Percentiles rank a stretch among this genome's conserved stretches.
Conservation (phyloP, 2,797 vertebrate species). For the Cuniculus paca region DNA sequence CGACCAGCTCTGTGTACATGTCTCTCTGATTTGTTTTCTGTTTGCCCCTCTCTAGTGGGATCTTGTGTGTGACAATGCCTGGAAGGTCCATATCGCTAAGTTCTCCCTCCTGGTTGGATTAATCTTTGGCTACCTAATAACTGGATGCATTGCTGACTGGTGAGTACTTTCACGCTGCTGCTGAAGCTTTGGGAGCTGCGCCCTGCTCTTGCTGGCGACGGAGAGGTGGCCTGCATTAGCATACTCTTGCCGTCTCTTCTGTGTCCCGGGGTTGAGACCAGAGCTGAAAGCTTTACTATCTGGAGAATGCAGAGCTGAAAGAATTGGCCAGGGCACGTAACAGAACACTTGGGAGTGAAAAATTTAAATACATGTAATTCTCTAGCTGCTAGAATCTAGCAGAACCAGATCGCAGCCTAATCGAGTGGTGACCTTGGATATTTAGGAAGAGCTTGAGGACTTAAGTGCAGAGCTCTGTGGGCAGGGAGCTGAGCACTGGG, state of each 20-base stretch:
- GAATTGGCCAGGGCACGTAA: background rate
- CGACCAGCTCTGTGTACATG: background rate
- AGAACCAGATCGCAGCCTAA: background rate
- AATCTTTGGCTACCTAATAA: constrained; percentile 98
- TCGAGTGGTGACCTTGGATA: background rate
- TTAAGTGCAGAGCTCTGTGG: background rate
- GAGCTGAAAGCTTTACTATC: background rate
- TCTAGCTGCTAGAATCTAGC: background rate
- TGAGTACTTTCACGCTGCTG: constrained; percentile 87
- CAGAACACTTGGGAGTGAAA: background rate
- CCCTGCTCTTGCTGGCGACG: constrained; percentile 14
- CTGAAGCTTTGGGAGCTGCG: constrained; percentile 4
- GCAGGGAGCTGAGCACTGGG: background rate
- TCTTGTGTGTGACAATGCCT: constrained; percentile 95
- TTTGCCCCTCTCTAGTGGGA: constrained; percentile 93
- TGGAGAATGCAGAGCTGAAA: constrained; percentile 11
- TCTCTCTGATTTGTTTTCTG: constrained; percentile 77
- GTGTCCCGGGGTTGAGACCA: background rate
- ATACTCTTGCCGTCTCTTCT: background rate
- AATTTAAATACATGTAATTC: background rate
- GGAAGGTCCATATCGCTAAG: constrained; percentile 99
- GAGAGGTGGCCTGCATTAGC: constrained; percentile 15
- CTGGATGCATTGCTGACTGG: constrained; percentile 98
- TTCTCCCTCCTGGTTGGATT: constrained; percentile 98
- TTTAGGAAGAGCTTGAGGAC: background rate